phyloP scores from a whole-genome alignment of 2,888 invertebrate species.

The Caenorhabditis virilis region DNA sequence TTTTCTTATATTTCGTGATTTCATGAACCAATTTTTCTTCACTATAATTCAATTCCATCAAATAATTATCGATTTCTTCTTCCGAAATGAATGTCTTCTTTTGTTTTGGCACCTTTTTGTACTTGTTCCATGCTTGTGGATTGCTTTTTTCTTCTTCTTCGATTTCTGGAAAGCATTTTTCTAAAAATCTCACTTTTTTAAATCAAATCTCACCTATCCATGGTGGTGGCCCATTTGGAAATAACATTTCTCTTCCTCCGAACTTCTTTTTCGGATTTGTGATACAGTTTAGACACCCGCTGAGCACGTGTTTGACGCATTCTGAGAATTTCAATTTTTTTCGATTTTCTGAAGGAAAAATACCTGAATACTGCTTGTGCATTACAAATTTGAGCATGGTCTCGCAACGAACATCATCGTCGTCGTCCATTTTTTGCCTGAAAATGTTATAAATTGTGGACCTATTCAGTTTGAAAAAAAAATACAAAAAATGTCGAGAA shows the following conservation, averaged over 20 bases:
- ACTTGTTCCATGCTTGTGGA: constrained; percentile 17
- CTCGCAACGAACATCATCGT: constrained; percentile 14
- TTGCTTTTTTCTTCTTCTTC: constrained; percentile 15
- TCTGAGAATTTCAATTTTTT: too few species aligned
- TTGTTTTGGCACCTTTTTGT: constrained; percentile 11
- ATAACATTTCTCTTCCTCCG: constrained; percentile 22
- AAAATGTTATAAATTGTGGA: background rate
- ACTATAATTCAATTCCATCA: constrained; percentile 11
- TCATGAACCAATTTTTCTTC: constrained; percentile 16
- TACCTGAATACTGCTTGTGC: constrained; percentile 20
- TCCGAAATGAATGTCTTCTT: constrained; percentile 6
- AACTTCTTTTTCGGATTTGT: constrained; percentile 16
- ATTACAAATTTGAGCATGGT: constrained; percentile 7
- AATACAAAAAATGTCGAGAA: too few species aligned
- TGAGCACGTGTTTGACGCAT: constrained; percentile 17
- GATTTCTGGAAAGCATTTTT: constrained; percentile 10
- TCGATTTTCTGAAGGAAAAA: background rate
- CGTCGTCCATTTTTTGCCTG: background rate
- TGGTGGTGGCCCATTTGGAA: constrained; percentile 15
- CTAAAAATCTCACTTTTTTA: background rate
- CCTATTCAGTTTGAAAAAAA: too few species aligned
- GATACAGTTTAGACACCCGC: constrained; percentile 13
- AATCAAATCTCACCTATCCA: constrained; percentile 28
- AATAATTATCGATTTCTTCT: constrained; percentile 25
- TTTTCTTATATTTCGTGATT: constrained; percentile 16